Base-by-base conservation (phyloP, 2,888 invertebrate species). In the Mycalesis mineus region DNA sequence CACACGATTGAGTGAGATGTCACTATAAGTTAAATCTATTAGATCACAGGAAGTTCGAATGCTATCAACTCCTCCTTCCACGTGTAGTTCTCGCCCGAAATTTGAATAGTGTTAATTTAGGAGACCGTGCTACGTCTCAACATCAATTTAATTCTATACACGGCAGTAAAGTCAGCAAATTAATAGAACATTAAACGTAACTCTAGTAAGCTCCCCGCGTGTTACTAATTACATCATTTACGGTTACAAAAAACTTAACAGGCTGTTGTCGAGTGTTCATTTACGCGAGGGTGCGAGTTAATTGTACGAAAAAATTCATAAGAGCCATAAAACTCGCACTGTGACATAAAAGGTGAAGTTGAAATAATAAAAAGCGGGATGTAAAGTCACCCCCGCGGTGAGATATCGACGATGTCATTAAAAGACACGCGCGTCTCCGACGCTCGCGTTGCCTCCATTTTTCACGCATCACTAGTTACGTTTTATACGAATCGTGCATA, bases 221-320 rank as follows among this genome's bases (percentile, higher is more conserved):
- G 57, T 55, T 41, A 55, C 57, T 62, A 83, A 82, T 82, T 82
- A 77, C 69, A 74, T 75, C 73, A 77, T 82, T 84, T 76, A 77
- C 73, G 74, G 72, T 71, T 71, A 77, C 76, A 79, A 77, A 79
- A 79, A 81, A 73, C 70, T 74, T 74, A 76, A 76, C 72, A 75
- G 72, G 66, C 72, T 67, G 68, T 77, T 73, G 73, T 74, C 70
- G 69, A 70, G 70, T 70, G 69, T 72, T 73, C 73, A 72, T 72
- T 69, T 66, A 60, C 73, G 65, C 68, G 74, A 75, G 82, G 79
- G 82, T 74, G 77, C 67, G 72, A 78, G 74, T 84, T 84, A 80
- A 85, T 84, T 80, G 84, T 80, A 83, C 82, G 80, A 83, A 81
- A 78, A 80, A 82, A 82, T 82, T 78, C 74, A 78, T 81, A 82